Conservation (phyloP, 53 echinoderm and acorn worm species). For the Temnopleurus reevesii region DNA sequence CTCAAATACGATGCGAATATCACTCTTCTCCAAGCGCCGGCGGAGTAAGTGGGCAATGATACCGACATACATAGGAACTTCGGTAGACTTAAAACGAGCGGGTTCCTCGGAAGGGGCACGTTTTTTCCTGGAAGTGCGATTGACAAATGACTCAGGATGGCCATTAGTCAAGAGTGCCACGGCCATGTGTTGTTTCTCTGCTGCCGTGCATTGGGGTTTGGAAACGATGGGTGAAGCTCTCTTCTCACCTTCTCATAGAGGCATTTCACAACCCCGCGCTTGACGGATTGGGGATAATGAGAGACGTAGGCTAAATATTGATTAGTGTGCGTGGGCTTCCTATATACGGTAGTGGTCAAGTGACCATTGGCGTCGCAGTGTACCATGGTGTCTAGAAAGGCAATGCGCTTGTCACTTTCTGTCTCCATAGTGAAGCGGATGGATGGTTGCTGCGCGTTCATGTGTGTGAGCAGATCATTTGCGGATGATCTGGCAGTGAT, state of each 20-base stretch:
- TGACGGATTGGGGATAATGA: neutral
- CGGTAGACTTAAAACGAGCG: neutral
- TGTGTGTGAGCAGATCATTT: neutral
- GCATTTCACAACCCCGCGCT: neutral
- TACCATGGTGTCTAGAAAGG: too few relatives aligned
- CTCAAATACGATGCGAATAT: neutral
- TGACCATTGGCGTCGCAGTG: neutral
- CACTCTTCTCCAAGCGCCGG: neutral
- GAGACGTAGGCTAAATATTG: neutral
- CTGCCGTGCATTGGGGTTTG: neutral
- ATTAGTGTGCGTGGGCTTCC: neutral
- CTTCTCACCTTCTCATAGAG: neutral
- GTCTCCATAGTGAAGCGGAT: neutral
- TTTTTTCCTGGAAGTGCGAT: neutral
- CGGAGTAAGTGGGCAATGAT: neutral
- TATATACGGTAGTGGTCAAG: neutral
- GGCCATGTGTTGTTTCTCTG: neutral
- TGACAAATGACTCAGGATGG: neutral
- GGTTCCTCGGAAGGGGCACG: too few relatives aligned
- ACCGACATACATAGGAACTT: neutral
- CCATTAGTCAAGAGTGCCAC: neutral
- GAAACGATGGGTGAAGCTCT: constrained; percentile 1
- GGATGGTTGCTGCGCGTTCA: neutral
- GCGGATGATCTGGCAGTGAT: neutral
- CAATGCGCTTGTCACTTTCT: neutral